A percentile compares a stretch with the other conserved stretches of the same genome.
phyloP scores from a whole-genome alignment of 1,140 invertebrate genomes.

The Drosophila sucinea region DNA sequence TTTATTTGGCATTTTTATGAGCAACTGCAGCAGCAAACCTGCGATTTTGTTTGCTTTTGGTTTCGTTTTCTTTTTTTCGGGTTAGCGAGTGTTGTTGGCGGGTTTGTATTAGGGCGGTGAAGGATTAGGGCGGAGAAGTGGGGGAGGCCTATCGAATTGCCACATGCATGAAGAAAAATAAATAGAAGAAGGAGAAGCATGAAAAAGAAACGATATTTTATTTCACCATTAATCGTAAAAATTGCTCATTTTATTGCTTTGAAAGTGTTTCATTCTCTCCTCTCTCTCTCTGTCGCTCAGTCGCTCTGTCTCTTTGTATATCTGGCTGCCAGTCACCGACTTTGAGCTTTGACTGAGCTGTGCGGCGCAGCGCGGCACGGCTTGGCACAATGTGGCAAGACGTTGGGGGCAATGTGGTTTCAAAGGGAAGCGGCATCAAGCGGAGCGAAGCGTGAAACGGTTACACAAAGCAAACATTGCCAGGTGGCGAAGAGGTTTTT shows the following conservation, averaged over 20 bases:
- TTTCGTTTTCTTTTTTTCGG: slow-evolving; percentile 6
- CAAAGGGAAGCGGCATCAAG: slow-evolving; percentile 42
- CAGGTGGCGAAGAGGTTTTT: slow-evolving; percentile 32
- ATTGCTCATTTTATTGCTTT: slow-evolving; percentile 69
- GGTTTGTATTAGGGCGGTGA: neutral
- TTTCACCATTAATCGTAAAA: slow-evolving; percentile 70
- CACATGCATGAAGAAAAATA: slow-evolving; percentile 10
- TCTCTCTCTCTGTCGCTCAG: neutral
- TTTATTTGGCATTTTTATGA: slow-evolving; percentile 73
- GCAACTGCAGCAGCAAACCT: slow-evolving; percentile 32
- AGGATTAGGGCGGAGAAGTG: neutral
- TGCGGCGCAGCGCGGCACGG: neutral
- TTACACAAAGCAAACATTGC: slow-evolving; percentile 35
- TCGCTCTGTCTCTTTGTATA: slow-evolving; percentile 14
- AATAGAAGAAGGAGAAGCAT: neutral
- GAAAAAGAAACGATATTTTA: slow-evolving; percentile 50
- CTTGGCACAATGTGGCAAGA: neutral
- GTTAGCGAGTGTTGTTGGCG: neutral
- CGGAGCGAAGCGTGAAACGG: slow-evolving; percentile 33
- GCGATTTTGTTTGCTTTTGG: slow-evolving; percentile 36
- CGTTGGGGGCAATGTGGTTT: slow-evolving; percentile 3
- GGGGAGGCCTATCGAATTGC: slow-evolving; percentile 8
- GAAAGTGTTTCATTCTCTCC: slow-evolving; percentile 43
- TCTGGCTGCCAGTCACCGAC: slow-evolving; percentile 23
- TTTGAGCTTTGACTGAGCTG: slow-evolving; percentile 33